Conservation (phyloP, 2,888 invertebrate genomes). For the Drepana falcataria region DNA sequence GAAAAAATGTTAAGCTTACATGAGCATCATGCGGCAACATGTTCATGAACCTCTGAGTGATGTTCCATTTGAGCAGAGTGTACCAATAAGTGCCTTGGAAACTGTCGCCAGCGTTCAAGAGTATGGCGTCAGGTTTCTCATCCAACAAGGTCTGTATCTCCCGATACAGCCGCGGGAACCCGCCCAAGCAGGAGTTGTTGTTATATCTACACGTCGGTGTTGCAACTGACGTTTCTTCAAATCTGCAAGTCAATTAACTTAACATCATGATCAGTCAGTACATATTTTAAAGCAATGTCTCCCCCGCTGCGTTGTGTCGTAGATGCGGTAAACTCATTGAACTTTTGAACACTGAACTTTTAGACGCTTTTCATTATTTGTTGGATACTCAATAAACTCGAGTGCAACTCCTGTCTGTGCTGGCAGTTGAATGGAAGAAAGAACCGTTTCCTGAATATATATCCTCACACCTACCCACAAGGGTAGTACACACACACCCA, state of each 20-base stretch:
- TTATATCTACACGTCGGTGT: constrained; percentile 77
- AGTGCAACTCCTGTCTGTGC: too few relatives aligned
- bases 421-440: too few relatives aligned
- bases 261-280: too few relatives aligned
- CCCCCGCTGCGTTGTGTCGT: too few relatives aligned
- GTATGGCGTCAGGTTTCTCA: constrained; percentile 79
- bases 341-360: too few relatives aligned
- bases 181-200: constrained; percentile 81
- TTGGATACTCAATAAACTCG: too few relatives aligned
- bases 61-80: constrained; percentile 84
- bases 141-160: constrained; percentile 68
- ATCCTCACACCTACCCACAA: too few relatives aligned
- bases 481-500: too few relatives aligned
- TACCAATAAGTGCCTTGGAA: constrained; percentile 94
- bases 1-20: constrained; percentile 65
- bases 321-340: too few relatives aligned
- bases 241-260: constrained; percentile 53
- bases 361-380: too few relatives aligned
- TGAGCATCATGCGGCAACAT: constrained; percentile 86
- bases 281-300: too few relatives aligned
- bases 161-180: constrained; percentile 82
- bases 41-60: constrained; percentile 87
- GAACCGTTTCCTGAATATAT: too few relatives aligned
- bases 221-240: constrained; percentile 77
- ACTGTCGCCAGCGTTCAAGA: constrained; percentile 90